Percentiles rank a stretch among this genome's conserved stretches.
Conservation (phyloP, 2,888 invertebrate genomes). For the Mimumesa dahlbomi region DNA sequence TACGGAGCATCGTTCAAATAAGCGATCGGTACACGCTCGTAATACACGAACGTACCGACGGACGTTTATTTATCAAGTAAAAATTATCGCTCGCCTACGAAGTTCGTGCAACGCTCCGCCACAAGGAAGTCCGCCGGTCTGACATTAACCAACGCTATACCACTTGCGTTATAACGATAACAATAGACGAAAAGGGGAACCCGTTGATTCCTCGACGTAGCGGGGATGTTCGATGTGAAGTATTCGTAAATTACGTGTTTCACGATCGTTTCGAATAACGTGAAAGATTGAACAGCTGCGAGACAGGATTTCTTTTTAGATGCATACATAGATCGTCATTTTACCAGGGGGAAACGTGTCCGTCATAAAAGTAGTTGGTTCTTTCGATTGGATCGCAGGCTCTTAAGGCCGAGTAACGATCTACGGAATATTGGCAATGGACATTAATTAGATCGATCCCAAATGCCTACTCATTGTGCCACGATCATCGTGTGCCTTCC, state of each 20-base stretch:
- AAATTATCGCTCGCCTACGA: conserved; percentile 35
- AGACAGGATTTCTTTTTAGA: neutral
- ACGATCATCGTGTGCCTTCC: too few relatives aligned
- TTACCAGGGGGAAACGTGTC: conserved; percentile 6
- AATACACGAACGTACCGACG: conserved; percentile 9
- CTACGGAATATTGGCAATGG: neutral
- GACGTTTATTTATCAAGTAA: conserved; percentile 43
- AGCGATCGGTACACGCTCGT: conserved; percentile 26
- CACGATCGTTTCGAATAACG: neutral
- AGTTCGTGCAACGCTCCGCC: neutral
- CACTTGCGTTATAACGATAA: conserved; percentile 6
- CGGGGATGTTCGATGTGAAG: neutral
- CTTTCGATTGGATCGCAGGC: neutral
- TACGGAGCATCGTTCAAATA: conserved; percentile 47
- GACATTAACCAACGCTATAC: conserved; percentile 28
- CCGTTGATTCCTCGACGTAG: neutral
- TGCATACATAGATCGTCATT: neutral
- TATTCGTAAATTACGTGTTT: neutral
- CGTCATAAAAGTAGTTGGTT: neutral
- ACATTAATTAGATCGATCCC: too few relatives aligned
- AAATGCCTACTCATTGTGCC: too few relatives aligned
- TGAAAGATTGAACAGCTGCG: too few relatives aligned
- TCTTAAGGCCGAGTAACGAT: neutral
- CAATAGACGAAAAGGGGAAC: neutral
- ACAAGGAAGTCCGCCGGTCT: neutral